Evolutionary conservation across 2,797 vertebrate genomes (phyloP), one percentile per base, ranked within the genome.

Genomic region (Notolabrus celidotus): DNA sequence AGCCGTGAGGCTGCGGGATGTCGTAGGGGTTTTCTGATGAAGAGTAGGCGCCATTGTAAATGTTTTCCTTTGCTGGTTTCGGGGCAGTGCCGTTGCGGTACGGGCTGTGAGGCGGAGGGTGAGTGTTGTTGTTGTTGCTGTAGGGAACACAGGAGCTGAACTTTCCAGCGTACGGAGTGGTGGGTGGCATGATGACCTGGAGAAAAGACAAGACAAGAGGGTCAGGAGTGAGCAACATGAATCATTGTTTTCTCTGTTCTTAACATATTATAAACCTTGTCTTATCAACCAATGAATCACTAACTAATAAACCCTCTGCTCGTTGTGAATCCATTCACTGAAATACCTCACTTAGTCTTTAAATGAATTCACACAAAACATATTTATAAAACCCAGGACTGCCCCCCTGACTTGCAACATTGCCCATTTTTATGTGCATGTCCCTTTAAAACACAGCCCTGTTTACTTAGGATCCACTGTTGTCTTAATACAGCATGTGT

Each of bases 121-220:
- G 84, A 77, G 31, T 52, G 59, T 51, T 29, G 55, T 86, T 86
- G 72, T 80, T 84, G 81, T 74, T 89, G 90, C 61, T 89, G 93
- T 91, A 46, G 20, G 45, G 11, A 46, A 20, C 93, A 82, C 96
- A 97, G 23, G 95, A 94, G 92, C 93, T 94, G 90, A 98, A 98
- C 94, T 97, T 96, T 0, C 94, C 95, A 11, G 96, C 94, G 66
- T 97, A 96, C 0, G 96, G 96, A 54, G 97, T 96, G 0, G 96
- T 99, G 87, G 97, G 97, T 53, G 97, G 97, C 97, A 99, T 99
- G 82, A 62, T 95, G 79, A 83, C 81, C 89, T 92, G 73, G 0
- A 19, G 38, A 36, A 34, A 39, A 72, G 22, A 69, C 25, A 80
- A 5, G 27, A 33, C 15, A 4, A 34, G 16, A 17, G 47, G 23